Evolutionary conservation across 2,113 vertebrate genomes (phyloP).

Genomic region (Rhadina sibilatrix): DNA sequence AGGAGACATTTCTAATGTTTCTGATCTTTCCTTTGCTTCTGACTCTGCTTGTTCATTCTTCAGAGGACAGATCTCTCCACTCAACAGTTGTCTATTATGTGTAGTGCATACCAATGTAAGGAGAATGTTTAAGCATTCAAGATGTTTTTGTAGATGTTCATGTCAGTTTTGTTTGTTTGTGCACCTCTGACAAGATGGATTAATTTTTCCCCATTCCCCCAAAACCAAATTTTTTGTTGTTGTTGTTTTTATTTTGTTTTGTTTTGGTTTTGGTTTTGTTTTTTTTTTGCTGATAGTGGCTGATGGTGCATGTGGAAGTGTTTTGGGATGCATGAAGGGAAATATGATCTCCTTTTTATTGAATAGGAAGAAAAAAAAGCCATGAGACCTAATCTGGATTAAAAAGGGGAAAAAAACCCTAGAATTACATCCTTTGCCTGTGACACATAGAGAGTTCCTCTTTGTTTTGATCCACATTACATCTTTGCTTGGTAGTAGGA

Average conservation of each 20-base stretch:
- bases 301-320: neutral
- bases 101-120: neutral
- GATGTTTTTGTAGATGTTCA: neutral
- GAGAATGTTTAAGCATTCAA: neutral
- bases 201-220: neutral
- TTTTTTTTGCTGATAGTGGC: neutral
- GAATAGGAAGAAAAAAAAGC: neutral
- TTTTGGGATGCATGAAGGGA: neutral
- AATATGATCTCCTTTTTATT: neutral
- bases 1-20: neutral
- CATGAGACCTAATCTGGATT: neutral
- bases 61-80: neutral
- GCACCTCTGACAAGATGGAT: neutral
- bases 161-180: neutral
- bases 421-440: neutral
- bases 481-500: neutral
- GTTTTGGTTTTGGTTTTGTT: too few relatives aligned
- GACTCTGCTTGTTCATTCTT: neutral
- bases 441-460: neutral
- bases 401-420: neutral
- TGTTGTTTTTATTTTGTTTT: neutral
- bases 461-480: neutral
- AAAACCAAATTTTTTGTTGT: too few relatives aligned
- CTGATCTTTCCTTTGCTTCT: constrained; percentile 36
- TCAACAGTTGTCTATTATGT: neutral